Conservation (phyloP, 2,113 vertebrate genomes). For the Tragelaphus buxtoni region DNA sequence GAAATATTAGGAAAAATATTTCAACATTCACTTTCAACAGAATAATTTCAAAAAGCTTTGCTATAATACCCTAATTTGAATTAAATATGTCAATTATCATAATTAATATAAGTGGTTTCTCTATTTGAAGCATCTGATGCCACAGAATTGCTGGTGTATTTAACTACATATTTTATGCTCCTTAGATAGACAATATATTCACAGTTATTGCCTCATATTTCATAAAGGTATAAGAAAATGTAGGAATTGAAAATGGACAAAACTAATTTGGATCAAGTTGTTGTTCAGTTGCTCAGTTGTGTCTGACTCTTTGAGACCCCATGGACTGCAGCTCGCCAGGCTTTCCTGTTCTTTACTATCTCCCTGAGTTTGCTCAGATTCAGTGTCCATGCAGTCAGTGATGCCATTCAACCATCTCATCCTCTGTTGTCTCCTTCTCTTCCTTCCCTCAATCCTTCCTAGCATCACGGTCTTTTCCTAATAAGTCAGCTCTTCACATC, state of each 20-base stretch:
- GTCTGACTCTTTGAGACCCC: neutral
- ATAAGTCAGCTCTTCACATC: neutral
- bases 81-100: neutral
- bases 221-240: neutral
- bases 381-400: neutral
- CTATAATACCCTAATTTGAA: neutral
- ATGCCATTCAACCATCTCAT: neutral
- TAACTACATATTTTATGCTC: neutral
- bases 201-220: neutral
- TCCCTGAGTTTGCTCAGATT: neutral
- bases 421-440: neutral
- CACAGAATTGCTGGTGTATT: neutral
- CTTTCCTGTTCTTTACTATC: neutral
- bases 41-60: neutral
- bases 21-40: neutral
- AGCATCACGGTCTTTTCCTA: neutral
- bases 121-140: neutral
- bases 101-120: neutral
- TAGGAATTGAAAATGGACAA: neutral
- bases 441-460: neutral
- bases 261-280: neutral
- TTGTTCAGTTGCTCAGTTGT: neutral
- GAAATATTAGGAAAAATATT: neutral
- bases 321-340: neutral
- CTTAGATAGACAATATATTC: neutral